phyloP scores from a whole-genome alignment of 1,140 invertebrate species.

The Harpegnathos saltator region DNA sequence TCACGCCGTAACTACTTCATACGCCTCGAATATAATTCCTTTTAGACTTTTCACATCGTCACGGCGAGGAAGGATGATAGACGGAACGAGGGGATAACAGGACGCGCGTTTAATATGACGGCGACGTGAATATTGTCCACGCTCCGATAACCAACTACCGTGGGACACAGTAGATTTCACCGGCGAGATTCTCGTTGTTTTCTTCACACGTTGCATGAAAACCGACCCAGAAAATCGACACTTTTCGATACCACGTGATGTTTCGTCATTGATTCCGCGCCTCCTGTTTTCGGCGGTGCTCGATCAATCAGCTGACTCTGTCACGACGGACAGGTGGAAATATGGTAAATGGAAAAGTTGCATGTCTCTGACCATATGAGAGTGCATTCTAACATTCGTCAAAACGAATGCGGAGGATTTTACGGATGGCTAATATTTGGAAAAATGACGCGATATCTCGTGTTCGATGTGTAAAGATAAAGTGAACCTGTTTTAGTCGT shows the following conservation, averaged over 20 bases:
- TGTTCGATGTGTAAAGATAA: no score
- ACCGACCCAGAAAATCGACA: background rate
- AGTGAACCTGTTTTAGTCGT: no score
- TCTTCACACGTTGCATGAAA: background rate
- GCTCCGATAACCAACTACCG: no score
- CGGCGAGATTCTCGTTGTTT: background rate
- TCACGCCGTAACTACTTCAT: slow-evolving; percentile 5
- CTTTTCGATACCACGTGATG: background rate
- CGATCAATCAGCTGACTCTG: slow-evolving; percentile 37
- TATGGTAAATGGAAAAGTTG: slow-evolving; percentile 38
- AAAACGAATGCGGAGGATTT: background rate
- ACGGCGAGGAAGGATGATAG: slow-evolving; percentile 55
- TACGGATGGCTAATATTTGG: slow-evolving; percentile 5
- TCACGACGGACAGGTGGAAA: slow-evolving; percentile 7
- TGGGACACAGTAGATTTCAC: no score
- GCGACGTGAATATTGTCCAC: background rate
- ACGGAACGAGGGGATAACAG: slow-evolving; percentile 19
- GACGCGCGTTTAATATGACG: background rate
- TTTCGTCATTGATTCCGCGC: slow-evolving; percentile 4
- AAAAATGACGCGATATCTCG: background rate
- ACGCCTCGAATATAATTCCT: slow-evolving; percentile 69
- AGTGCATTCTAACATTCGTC: background rate
- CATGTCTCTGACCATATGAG: background rate
- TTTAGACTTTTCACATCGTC: slow-evolving; percentile 69
- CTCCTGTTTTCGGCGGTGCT: slow-evolving; percentile 25